Base-by-base conservation (phyloP, 1,140 invertebrate species). In the Drosophila micromelanica region DNA sequence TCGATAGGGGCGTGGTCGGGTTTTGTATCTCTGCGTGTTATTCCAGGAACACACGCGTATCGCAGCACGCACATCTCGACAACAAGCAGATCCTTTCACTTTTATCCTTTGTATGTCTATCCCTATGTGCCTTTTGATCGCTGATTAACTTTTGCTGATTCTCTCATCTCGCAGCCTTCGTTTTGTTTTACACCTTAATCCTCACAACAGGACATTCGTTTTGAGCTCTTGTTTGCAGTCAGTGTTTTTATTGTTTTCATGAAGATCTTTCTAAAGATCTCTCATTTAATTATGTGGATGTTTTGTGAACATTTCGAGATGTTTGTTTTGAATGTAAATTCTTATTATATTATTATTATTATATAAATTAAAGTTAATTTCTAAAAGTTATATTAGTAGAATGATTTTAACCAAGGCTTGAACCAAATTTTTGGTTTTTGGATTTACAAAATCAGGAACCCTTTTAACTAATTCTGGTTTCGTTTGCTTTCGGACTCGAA, bases 1-100 rank as follows among this genome's bases (percentile, higher is more conserved):
- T 74, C 65, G 65, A 63, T 75, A 45, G 63, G 45, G 54, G 54
- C 54, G 63, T 65, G 32, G 61, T 40, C 12, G 5, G n/a, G 11
- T 40, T 40, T 40, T n/a, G 38, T 8, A 12, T 55, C 48, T 27
- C 8, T 52, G 70, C 43, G 62, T 64, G 68, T 51, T 71, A 77
- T 87, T 89, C 84, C 51, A 61, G 73, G 84, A 90, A 89, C 62
- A 80, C 84, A 89, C 84, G 84, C 84, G 84, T 90, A 87, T 87
- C 82, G 64, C 82, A 76, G 82, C 82, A 87, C 76, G 84, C 76
- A 84, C 84, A 87, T 87, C 84, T 79, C 40, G 37, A 17, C 52
- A 64, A 64, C 51, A 67, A 45, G 55, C 54, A 37, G 45, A 72
- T 80, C 69, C 68, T 72, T 62, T 52, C 37, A 23, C 42, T 55